A percentile compares a stretch with the other conserved stretches of the same genome.
phyloP scores from a whole-genome alignment of 2,113 vertebrate species.

The Amblyornis subalaris region DNA sequence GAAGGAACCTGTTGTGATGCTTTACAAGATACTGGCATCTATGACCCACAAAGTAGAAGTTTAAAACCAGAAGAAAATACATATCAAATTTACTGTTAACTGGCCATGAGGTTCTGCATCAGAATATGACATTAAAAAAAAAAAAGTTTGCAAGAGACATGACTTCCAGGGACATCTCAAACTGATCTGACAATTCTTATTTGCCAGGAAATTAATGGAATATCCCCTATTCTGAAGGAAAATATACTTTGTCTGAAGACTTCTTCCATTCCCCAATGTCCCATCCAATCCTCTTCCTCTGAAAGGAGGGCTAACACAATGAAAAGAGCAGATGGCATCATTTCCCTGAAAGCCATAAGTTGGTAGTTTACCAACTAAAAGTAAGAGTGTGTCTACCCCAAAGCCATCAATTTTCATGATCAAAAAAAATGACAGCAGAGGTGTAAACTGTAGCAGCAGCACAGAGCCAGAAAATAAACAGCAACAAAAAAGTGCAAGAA shows the following conservation, averaged over 20 bases:
- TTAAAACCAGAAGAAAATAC: neutral
- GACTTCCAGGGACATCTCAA: neutral
- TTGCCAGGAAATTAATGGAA: neutral
- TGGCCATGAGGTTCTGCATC: neutral
- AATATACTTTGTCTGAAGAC: neutral
- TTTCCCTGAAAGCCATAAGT: neutral
- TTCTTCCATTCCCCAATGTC: neutral
- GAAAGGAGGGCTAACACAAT: neutral
- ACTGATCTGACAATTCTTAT: neutral
- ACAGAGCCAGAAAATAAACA: neutral
- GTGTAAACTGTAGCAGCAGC: accelerated
- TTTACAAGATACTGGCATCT: neutral
- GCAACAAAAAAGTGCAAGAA: neutral
- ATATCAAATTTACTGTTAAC: neutral
- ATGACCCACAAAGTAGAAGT: neutral
- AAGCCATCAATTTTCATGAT: neutral
- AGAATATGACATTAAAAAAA: neutral
- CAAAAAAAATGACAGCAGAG: neutral
- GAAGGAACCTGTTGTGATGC: neutral
- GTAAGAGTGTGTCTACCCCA: neutral
- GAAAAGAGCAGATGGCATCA: neutral
- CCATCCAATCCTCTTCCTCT: neutral
- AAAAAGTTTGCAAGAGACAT: neutral
- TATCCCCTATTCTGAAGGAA: neutral
- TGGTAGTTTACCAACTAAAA: neutral